Evolutionary conservation across 1,140 invertebrate genomes (phyloP), one percentile per base, ranked within the genome.

Genomic region (Papilio machaon): DNA sequence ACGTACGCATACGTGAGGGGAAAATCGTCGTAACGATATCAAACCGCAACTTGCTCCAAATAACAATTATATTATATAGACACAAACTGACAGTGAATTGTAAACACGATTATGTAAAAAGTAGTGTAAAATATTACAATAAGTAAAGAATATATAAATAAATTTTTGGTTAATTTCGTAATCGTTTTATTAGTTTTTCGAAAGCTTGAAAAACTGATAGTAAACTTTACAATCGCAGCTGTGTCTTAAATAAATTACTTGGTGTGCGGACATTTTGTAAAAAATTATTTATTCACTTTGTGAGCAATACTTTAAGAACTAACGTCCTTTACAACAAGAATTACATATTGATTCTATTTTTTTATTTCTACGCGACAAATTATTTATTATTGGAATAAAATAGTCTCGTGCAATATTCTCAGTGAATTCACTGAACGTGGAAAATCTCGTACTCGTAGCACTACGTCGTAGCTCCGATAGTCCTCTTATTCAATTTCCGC

Each of bases 21-120:
- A 79, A 64, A 67, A 8, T 9, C 58, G 10, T 35, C 52, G 10
- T 3, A 58, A 60, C 52, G 11, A 76, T 38, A 77, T 23, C 19
- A 54, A 77, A 77, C 75, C 47, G 52, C 75, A 38, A 35, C 75
- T 58, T 58, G 75, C 38, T 58, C 4, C 23, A 49, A 52, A 58
- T 77, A 77, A 58, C 75, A 54, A 77, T 77, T 76, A 76, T 60
- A 58, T 77, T 52, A 60, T 77, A 77, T 77, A 58, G 17, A 47
- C n/a, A 58, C 17, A 17, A 52, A 52, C 17, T 19, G n/a, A 17
- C 6, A 19, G 19, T 58, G 17, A 58, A 19, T 74, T 47, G 43
- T 38, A 73, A 38, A 35, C 2, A 10, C 11, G 13, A 74, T n/a
- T 47, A 19, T 58, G 17, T 2, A n/a, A 58, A 30, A 30, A 30